phyloP scores from a whole-genome alignment of 2,113 vertebrate species.

The Gnathonemus echidnorhynchus region DNA sequence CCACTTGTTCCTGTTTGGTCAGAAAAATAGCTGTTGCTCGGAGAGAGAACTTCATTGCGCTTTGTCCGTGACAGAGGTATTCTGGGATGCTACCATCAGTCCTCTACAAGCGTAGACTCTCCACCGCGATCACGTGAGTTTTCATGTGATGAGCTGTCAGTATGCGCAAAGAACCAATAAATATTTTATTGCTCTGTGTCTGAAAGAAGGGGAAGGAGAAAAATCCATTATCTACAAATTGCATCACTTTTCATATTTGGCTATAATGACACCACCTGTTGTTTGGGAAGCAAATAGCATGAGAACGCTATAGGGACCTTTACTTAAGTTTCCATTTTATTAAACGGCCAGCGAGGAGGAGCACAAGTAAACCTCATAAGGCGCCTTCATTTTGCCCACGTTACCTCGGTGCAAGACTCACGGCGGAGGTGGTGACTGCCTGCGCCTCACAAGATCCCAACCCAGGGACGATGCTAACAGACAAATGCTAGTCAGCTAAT shows the following conservation, averaged over 20 bases:
- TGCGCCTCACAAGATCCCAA: too few relatives aligned
- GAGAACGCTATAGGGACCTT: not conserved
- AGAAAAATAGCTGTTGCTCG: not conserved
- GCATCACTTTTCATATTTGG: not conserved
- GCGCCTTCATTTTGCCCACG: not conserved
- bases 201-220: not conserved
- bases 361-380: not conserved
- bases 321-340: not conserved
- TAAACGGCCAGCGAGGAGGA: not conserved
- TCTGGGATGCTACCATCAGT: not conserved
- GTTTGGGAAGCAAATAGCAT: not conserved
- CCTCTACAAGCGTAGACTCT: not conserved
- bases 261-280: conserved; percentile 17
- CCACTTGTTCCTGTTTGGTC: not conserved
- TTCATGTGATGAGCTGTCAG: conserved; percentile 3
- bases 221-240: conserved; percentile 6
- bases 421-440: too few relatives aligned
- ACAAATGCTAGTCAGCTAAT: not conserved
- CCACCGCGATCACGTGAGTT: not conserved
- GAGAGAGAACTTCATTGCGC: not conserved
- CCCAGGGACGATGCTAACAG: not conserved
- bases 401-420: not conserved
- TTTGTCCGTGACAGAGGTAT: not conserved
- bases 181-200: conserved; percentile 14
- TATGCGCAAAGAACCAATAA: not conserved